These are phyloP conservation scores for Crotalus helleri DNA, from an alignment of 2,113 vertebrate species.

Conservation along the genomic window DNA sequence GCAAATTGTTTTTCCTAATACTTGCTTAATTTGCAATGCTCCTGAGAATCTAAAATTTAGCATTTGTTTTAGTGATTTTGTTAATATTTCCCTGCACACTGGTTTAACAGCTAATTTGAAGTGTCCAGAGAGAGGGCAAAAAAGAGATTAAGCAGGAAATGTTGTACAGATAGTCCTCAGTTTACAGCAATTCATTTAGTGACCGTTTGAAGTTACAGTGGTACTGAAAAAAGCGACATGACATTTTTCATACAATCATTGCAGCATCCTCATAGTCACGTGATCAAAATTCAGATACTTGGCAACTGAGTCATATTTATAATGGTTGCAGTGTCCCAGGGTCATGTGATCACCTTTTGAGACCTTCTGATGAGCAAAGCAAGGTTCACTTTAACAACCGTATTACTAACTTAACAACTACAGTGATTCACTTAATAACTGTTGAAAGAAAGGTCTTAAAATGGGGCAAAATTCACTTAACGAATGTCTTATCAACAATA, in stretches of 20 bases:
- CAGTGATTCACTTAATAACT: too few relatives aligned
- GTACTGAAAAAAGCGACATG: neutral
- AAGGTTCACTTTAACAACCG: too few relatives aligned
- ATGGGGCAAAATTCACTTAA: neutral
- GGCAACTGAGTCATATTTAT: neutral
- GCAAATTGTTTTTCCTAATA: constrained; percentile 5
- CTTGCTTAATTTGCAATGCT: neutral
- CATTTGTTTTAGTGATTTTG: constrained; percentile 18
- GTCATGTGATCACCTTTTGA: neutral
- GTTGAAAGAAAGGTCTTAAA: too few relatives aligned
- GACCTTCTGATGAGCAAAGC: neutral
- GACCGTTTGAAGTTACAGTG: neutral
- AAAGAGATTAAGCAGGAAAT: constrained; percentile 49
- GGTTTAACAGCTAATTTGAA: constrained; percentile 50
- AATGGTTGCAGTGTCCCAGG: neutral
- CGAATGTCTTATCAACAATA: neutral
- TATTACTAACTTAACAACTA: neutral
- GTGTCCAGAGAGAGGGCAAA: neutral
- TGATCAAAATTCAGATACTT: neutral
- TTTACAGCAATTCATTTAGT: neutral
- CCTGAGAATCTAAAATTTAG: neutral
- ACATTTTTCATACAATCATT: neutral
- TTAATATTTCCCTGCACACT: constrained; percentile 49
- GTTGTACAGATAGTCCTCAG: neutral
- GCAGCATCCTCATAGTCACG: neutral